Evolutionary conservation across 2,888 invertebrate genomes (phyloP), one percentile per base, ranked within the genome.

Genomic region (Sepioteuthis lessoniana): DNA sequence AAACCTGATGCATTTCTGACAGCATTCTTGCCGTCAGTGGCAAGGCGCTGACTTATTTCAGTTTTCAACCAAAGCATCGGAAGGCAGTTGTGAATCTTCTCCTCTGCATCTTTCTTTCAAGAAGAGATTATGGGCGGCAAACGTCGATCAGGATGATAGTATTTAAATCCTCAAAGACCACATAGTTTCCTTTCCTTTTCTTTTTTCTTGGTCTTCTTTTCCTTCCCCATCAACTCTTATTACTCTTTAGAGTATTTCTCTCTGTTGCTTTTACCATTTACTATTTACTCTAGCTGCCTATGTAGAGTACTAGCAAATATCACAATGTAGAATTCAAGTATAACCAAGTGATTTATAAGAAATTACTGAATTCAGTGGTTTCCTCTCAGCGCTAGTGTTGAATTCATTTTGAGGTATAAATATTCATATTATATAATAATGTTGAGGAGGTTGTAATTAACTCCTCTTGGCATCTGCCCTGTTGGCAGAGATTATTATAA

Each of bases 131-230:
- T 76, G n/a, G 76, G n/a, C 35, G 76, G 76, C 76, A 76, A 76
- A 76, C 19, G 76, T 76, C 76, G 3, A 76, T 76, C 76, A 76
- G 76, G 76, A 76, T 76, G 76, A 76, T n/a, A 76, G 76, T 76
- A 76, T 76, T 76, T 76, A 76, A 76, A 76, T 76, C 76, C 76
- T 76, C n/a, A 76, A 76, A 76, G 76, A 76, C 76, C 76, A 76
- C 4, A 35, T 19, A n/a, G 35, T 76, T 76, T 76, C 16, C 76
- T 76, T 76, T 76, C n/a, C 76, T n/a, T n/a, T 76, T 13, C 19
- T 25, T 55, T 55, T 5, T 28, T 7, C 60, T 76, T 13, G n/a
- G 13, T n/a, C n/a, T 35, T 35, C 76, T 76, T 76, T 13, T 76
- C 76, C 13, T 76, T 76, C 55, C n/a, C n/a, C n/a, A 76, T 76